phyloP scores from a whole-genome alignment of 2,888 invertebrate genomes.

The Physocephala rufipes region DNA sequence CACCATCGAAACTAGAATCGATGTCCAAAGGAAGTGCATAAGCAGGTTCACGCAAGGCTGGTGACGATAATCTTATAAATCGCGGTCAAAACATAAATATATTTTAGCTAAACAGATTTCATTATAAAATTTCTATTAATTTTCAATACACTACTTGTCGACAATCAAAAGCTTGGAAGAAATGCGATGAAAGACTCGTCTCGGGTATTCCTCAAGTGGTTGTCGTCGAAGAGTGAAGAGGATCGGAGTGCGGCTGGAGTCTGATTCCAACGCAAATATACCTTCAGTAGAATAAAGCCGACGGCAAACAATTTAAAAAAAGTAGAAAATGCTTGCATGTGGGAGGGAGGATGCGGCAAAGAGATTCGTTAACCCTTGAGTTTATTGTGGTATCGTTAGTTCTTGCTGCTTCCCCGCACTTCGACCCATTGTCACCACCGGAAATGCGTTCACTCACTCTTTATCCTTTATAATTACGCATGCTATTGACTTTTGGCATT shows the following conservation, averaged over 20 bases:
- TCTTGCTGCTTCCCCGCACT: neutral
- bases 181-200: neutral
- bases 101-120: constrained; percentile 31
- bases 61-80: too few species aligned
- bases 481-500: neutral
- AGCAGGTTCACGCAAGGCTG: too few species aligned
- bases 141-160: constrained; percentile 6
- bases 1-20: too few species aligned
- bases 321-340: neutral
- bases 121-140: constrained; percentile 32
- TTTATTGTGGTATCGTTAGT: neutral
- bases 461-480: constrained; percentile 10
- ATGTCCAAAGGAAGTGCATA: too few species aligned
- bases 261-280: neutral
- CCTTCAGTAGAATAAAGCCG: constrained; percentile 8
- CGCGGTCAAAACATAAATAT: constrained; percentile 7
- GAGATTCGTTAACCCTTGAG: constrained; percentile 14
- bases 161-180: neutral
- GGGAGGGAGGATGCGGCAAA: constrained; percentile 10
- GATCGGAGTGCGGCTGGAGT: constrained; percentile 3
- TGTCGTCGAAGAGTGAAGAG: neutral
- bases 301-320: constrained; percentile 14
- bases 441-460: constrained; percentile 30
- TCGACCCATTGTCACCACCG: neutral
- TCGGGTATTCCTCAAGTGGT: neutral